Conservation (phyloP, 2,113 vertebrate species). For the Sprattus sprattus region DNA sequence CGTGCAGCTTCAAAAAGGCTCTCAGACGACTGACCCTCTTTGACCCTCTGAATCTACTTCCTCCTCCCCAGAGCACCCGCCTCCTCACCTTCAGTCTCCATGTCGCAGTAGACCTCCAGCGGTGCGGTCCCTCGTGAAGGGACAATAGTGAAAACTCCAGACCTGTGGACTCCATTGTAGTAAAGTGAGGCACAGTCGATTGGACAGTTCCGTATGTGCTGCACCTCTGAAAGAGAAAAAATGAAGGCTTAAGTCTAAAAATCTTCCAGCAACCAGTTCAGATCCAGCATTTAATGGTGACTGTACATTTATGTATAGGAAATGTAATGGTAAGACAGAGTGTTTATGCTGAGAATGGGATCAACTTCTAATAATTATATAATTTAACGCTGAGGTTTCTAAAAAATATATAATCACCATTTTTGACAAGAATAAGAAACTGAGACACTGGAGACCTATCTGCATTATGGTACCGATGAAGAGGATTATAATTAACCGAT, state of each 20-base stretch:
- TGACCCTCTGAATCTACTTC: too few relatives aligned
- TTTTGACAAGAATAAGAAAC: neutral
- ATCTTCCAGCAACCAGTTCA: neutral
- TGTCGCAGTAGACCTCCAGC: constrained; percentile 79
- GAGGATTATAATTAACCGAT: neutral
- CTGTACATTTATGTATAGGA: neutral
- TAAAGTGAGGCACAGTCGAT: constrained; percentile 79
- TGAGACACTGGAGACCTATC: neutral
- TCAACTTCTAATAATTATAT: too few relatives aligned
- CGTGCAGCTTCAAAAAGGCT: too few relatives aligned
- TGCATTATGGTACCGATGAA: neutral
- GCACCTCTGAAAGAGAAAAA: constrained; percentile 56
- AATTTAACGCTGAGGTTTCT: too few relatives aligned
- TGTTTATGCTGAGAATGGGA: too few relatives aligned
- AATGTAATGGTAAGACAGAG: too few relatives aligned
- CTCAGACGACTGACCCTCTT: too few relatives aligned
- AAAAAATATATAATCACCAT: neutral
- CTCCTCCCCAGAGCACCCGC: too few relatives aligned
- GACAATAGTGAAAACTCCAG: constrained; percentile 77
- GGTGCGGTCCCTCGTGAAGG: constrained; percentile 63
- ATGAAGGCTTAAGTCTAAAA: neutral
- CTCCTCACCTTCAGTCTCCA: constrained; percentile 79
- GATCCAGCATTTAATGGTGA: neutral
- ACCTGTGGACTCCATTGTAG: constrained; percentile 72
- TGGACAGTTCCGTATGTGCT: constrained; percentile 72